A percentile compares a stretch with the other conserved stretches of the same genome.
Evolutionary conservation across 2,113 vertebrate species (phyloP).

Genomic region (Dasyprocta punctata): DNA sequence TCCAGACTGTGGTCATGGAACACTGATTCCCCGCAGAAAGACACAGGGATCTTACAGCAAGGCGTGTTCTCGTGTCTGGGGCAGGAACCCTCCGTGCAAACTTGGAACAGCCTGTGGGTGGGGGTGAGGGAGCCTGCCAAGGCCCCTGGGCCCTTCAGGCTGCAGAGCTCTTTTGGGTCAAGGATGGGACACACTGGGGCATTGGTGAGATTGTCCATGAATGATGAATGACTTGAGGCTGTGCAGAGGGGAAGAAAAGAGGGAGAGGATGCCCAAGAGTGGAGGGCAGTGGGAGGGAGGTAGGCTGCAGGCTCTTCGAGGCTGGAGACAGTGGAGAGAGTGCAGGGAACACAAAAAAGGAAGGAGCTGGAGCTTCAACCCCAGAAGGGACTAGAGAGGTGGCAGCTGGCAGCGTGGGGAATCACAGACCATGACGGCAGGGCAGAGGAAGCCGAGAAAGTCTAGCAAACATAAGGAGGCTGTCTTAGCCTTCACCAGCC

Average conservation of each 20-base stretch:
- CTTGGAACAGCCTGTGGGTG: not conserved
- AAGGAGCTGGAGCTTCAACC: not conserved
- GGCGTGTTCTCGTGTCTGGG: not conserved
- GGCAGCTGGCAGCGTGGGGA: fast-evolving
- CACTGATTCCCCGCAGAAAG: not conserved
- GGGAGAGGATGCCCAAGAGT: fast-evolving
- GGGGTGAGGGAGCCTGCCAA: not conserved
- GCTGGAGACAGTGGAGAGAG: fast-evolving
- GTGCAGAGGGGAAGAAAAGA: not conserved
- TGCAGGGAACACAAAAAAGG: not conserved
- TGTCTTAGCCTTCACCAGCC: not conserved
- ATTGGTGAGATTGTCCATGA: not conserved
- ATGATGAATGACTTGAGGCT: not conserved
- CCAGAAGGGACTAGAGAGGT: not conserved
- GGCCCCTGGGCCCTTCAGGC: not conserved
- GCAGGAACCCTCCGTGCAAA: not conserved
- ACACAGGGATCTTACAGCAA: not conserved
- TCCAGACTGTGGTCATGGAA: not conserved
- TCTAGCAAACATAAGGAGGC: not conserved
- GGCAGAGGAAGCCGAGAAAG: not conserved
- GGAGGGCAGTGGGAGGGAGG: fast-evolving
- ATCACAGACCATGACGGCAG: not conserved
- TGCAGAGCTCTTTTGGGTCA: not conserved
- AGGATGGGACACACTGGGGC: not conserved
- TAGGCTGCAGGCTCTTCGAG: not conserved